A percentile compares a stretch with the other conserved stretches of the same genome.
These are phyloP conservation scores for Cephus rjabovi DNA, from an alignment of 2,888 invertebrate species.

Conservation along the genomic window DNA sequence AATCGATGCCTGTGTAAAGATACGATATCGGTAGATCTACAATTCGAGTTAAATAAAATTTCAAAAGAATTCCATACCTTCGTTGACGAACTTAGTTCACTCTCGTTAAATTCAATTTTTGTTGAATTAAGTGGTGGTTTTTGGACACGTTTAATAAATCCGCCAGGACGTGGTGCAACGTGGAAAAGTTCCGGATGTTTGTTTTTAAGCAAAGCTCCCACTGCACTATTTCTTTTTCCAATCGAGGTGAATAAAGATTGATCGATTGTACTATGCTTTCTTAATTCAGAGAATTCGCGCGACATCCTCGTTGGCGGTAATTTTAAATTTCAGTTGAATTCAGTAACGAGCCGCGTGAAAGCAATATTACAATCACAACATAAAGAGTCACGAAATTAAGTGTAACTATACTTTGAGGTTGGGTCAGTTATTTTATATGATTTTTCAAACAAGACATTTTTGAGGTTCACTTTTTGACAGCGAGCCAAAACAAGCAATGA, in stretches of 20 bases:
- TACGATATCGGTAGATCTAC: background rate
- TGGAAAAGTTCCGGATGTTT: constrained; percentile 34
- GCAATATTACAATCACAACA: background rate
- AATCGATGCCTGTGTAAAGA: background rate
- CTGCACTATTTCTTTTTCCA: constrained; percentile 14
- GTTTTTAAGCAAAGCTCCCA: constrained; percentile 25
- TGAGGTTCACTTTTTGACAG: background rate
- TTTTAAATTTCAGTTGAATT: background rate
- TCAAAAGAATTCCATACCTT: background rate
- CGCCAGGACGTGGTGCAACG: constrained; percentile 31
- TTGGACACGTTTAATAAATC: constrained; percentile 19
- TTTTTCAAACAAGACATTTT: background rate
- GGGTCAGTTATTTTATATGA: background rate
- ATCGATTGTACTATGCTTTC: background rate
- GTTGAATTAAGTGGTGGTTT: constrained; percentile 6
- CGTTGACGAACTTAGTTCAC: background rate
- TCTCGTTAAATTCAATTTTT: constrained; percentile 8
- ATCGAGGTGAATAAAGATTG: background rate
- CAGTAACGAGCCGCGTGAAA: background rate
- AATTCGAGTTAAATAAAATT: background rate
- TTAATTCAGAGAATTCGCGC: background rate
- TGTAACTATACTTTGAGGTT: background rate
- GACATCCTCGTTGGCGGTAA: background rate
- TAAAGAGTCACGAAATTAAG: background rate
- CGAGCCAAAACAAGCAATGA: background rate